phyloP scores from a whole-genome alignment of 2,888 invertebrate genomes.

The Escarpia spicata region DNA sequence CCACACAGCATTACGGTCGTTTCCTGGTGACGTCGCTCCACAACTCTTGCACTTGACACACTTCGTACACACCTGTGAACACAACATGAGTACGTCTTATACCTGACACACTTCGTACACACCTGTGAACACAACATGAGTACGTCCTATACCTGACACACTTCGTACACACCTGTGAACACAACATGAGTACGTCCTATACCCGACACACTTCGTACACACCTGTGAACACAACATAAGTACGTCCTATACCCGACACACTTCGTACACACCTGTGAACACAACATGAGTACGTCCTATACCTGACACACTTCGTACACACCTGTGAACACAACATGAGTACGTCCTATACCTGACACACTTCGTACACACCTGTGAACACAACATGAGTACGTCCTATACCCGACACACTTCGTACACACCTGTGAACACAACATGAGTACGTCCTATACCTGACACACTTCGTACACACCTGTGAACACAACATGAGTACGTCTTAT shows the following conservation, averaged over 20 bases:
- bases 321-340: no score
- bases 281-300: not conserved
- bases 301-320: no score
- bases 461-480: no score
- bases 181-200: not conserved
- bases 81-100: not conserved
- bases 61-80: conserved; percentile 67
- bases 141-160: no score
- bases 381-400: not conserved
- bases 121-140: not conserved
- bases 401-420: not conserved
- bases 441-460: no score
- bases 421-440: not conserved
- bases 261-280: not conserved
- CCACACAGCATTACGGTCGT: conserved; percentile 59
- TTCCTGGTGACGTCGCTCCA: conserved; percentile 71
- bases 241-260: not conserved
- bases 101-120: conserved; percentile 50
- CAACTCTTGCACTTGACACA: conserved; percentile 92
- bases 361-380: not conserved
- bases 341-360: not conserved
- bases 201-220: not conserved
- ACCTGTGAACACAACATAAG: not conserved
- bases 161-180: no score
- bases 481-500: not conserved